These are phyloP conservation scores for Chinchilla lanigera DNA, from an alignment of 2,113 vertebrate species.

Conservation along the genomic window DNA sequence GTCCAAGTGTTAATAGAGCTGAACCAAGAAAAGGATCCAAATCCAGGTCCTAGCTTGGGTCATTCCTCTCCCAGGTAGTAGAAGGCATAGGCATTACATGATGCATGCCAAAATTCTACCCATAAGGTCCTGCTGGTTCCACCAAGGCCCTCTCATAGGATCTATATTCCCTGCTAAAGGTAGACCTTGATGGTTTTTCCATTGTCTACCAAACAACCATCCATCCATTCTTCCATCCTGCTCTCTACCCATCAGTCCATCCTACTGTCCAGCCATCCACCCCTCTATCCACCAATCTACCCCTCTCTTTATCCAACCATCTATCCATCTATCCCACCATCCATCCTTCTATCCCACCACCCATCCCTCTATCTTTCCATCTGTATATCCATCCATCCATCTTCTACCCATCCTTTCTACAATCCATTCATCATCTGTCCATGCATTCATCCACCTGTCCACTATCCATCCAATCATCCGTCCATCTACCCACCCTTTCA, in stretches of 20 bases:
- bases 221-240: too few relatives aligned
- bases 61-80: rapidly evolving
- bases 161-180: neutral
- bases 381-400: neutral
- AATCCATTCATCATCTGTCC: neutral
- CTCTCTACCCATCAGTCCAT: neutral
- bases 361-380: neutral
- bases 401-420: neutral
- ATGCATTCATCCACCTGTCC: neutral
- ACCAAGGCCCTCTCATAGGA: neutral
- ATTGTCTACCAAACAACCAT: rapidly evolving
- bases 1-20: neutral
- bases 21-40: neutral
- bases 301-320: neutral
- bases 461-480: neutral
- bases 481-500: neutral
- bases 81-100: rapidly evolving
- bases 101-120: rapidly evolving
- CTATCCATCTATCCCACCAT: neutral
- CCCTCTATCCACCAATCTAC: neutral
- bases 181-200: rapidly evolving
- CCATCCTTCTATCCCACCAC: neutral
- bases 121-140: neutral
- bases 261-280: too few relatives aligned
- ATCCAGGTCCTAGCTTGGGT: rapidly evolving